A percentile compares a stretch with the other conserved stretches of the same genome.
Conservation (phyloP, 2,888 invertebrate species). For the Acrobasis consociella region DNA sequence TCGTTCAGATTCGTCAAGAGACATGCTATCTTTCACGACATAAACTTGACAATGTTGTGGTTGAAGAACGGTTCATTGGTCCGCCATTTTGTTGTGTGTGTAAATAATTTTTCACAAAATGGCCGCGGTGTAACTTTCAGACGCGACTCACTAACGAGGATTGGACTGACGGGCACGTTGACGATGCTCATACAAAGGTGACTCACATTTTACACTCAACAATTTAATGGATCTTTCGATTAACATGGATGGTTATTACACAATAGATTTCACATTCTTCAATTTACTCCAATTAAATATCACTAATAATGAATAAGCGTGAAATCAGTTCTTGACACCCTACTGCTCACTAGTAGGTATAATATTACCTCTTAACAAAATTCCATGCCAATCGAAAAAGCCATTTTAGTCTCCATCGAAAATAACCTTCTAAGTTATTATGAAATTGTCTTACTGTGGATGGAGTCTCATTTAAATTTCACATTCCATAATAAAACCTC, state of each 20-base stretch:
- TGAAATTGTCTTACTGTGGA: conserved; percentile 6
- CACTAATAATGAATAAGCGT: no score
- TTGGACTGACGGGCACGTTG: conserved; percentile 73
- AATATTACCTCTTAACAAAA: background rate
- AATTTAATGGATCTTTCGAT: conserved; percentile 29
- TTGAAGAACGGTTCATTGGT: conserved; percentile 35
- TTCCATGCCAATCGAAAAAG: conserved; percentile 10
- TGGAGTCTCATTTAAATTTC: conserved; percentile 12
- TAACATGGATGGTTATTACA: conserved; percentile 23
- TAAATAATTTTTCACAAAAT: conserved; percentile 74
- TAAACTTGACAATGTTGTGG: conserved; percentile 38
- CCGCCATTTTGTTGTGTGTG: conserved; percentile 61
- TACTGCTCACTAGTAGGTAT: no score
- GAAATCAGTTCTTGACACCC: no score
- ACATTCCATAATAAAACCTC: conserved; percentile 19
- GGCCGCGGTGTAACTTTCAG: conserved; percentile 68
- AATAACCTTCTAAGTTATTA: conserved; percentile 1
- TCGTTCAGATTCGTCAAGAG: background rate
- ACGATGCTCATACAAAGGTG: conserved; percentile 79
- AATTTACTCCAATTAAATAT: no score
- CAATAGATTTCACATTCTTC: background rate
- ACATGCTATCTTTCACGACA: background rate
- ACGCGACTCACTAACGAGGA: conserved; percentile 71
- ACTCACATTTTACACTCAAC: conserved; percentile 47
- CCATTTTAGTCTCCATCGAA: conserved; percentile 1